Conservation (phyloP, 1,140 invertebrate species). For the Drosophila sucinea region DNA sequence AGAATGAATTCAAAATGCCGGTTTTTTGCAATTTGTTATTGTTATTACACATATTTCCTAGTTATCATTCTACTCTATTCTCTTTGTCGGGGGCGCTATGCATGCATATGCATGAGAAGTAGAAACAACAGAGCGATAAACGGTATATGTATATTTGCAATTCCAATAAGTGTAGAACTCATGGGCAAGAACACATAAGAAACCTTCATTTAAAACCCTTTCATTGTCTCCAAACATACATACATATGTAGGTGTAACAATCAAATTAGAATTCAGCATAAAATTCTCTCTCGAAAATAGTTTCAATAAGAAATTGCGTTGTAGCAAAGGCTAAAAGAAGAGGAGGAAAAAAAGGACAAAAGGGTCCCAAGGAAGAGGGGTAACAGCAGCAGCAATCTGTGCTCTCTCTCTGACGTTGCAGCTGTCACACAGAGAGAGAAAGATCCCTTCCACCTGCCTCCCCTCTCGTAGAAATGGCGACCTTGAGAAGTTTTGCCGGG, state of each 20-base stretch:
- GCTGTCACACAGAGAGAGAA: not conserved
- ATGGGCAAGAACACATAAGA: no score
- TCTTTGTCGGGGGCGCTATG: not conserved
- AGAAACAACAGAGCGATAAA: not conserved
- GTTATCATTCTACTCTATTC: not conserved
- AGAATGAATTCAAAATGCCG: slow-evolving; percentile 65
- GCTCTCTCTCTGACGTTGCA: not conserved
- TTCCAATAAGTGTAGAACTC: not conserved
- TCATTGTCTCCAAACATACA: no score
- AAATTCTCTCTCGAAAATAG: no score
- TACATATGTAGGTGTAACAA: no score
- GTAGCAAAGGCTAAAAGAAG: not conserved
- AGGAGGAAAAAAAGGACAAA: not conserved
- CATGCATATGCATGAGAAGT: slow-evolving; percentile 6
- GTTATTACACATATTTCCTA: slow-evolving; percentile 12
- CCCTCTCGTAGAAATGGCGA: not conserved
- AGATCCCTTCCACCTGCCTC: not conserved
- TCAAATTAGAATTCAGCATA: no score
- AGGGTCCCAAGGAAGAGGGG: not conserved
- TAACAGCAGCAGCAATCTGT: not conserved
- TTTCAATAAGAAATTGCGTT: not conserved
- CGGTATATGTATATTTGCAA: not conserved
- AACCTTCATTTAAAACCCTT: no score
- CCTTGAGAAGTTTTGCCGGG: slow-evolving; percentile 2
- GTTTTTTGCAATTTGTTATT: slow-evolving; percentile 68